A percentile compares a stretch with the other conserved stretches of the same genome.
These are phyloP conservation scores for Arothron firmamentum DNA, from an alignment of 2,113 vertebrate species.

Conservation along the genomic window DNA sequence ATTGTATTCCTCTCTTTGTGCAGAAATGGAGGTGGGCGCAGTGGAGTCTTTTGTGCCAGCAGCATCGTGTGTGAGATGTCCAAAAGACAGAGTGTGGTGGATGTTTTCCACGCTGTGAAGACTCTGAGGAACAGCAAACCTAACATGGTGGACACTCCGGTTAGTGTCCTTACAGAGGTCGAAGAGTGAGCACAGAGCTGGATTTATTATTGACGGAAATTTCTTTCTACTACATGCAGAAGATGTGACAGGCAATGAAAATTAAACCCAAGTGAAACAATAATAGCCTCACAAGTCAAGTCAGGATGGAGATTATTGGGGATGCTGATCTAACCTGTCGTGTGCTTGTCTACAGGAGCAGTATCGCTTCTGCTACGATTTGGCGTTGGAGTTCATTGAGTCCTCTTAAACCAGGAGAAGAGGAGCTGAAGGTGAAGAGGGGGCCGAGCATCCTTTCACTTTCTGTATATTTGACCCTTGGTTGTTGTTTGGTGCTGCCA, in stretches of 20 bases:
- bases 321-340: neutral
- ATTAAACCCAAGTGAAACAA: neutral
- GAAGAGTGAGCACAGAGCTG: neutral
- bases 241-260: neutral
- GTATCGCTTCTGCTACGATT: constrained; percentile 98
- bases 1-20: neutral
- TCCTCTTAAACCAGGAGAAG: constrained; percentile 78
- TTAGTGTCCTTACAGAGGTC: constrained; percentile 62
- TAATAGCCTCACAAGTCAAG: neutral
- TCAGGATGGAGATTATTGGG: neutral
- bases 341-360: constrained; percentile 81
- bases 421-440: constrained; percentile 34
- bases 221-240: neutral
- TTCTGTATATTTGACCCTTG: constrained; percentile 35
- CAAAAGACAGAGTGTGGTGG: constrained; percentile 95
- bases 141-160: constrained; percentile 98
- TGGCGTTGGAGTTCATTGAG: constrained; percentile 93
- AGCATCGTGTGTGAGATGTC: constrained; percentile 98
- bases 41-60: constrained; percentile 94
- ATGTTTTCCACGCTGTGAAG: constrained; percentile 97
- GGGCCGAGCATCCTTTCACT: constrained; percentile 33
- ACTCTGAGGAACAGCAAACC: constrained; percentile 96
- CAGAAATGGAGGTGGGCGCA: constrained; percentile 94
- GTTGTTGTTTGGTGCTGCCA: constrained; percentile 32
- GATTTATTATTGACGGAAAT: too few species aligned